Conservation (phyloP, 2,797 vertebrate species). For the Chelidonichthys spinosus region DNA sequence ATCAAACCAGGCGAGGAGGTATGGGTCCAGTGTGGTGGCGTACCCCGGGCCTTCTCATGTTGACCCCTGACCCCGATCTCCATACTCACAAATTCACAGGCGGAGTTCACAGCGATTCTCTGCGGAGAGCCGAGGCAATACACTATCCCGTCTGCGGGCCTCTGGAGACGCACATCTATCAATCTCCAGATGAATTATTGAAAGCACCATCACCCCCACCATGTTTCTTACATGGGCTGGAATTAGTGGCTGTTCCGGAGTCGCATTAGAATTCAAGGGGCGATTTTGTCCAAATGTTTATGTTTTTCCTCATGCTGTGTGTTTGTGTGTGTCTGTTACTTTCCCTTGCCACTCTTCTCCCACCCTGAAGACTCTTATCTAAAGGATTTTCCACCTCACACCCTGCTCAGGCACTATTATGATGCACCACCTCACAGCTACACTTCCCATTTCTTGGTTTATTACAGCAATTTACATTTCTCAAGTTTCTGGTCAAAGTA, state of each 20-base stretch:
- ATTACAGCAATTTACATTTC: neutral
- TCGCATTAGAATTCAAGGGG: conserved; percentile 47
- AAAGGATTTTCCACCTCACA: conserved; percentile 15
- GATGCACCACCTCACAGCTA: neutral
- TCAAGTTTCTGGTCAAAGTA: neutral
- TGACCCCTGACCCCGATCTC: conserved; percentile 74
- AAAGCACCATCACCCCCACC: conserved; percentile 48
- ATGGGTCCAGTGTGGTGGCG: neutral
- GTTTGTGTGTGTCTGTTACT: conserved; percentile 17
- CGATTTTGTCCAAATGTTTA: conserved; percentile 33
- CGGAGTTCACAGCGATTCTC: conserved; percentile 59
- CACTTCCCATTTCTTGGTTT: conserved; percentile 13
- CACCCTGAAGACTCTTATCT: conserved; percentile 23
- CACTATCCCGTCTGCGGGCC: conserved; percentile 49
- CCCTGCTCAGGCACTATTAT: conserved; percentile 8
- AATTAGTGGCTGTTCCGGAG: conserved; percentile 58
- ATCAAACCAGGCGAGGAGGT: conserved; percentile 39
- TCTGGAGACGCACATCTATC: conserved; percentile 73
- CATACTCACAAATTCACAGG: conserved; percentile 70
- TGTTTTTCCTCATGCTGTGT: conserved; percentile 39
- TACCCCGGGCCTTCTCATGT: conserved; percentile 46
- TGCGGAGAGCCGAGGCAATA: conserved; percentile 52
- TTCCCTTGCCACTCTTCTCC: conserved; percentile 20
- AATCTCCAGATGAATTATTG: conserved; percentile 75
- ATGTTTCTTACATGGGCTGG: conserved; percentile 55